Evolutionary conservation across 2,797 vertebrate genomes (phyloP), one percentile per base, ranked within the genome.

Genomic region (Lepidocolaptes lacrymiger): DNA sequence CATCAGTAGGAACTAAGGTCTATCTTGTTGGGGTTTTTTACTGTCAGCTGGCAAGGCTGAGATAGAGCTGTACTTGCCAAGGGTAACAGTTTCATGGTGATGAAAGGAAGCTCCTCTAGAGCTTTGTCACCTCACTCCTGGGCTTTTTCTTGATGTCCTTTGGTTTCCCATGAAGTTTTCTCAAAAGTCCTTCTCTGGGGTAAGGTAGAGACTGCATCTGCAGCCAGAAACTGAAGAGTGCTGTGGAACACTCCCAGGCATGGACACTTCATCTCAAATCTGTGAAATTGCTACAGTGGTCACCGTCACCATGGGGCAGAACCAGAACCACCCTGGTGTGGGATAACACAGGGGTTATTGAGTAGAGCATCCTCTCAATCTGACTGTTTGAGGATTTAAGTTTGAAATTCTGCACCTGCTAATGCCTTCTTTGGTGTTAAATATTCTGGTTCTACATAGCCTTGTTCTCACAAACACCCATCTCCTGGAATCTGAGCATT

Each of bases 241-340:
- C 66, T 73, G 43, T 59, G 30, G 58, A 39, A 6, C 30, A 12
- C 32, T 83, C 9, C 27, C 67, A 56, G 71, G 17, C 49, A 11
- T 34, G 80, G 76, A 5, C 36, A 16, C 69, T 64, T 39, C 19
- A 15, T 61, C 44, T 64, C 74, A 56, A 36, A 28, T 5, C 26
- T 32, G n/a, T 26, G 55, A 8, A 27, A 15, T 9, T 67, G 22
- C 62, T 74, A 12, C 0, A 1, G 4, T 28, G 32, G 58, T 39
- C 39, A 4, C 0, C 0, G 21, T 43, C 23, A 22, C 61, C 0
- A 0, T 14, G n/a, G 24, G 56, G 15, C 44, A 58, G 34, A n/a
- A 13, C 4, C 46, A 41, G 61, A 67, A 59, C 14, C 7, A 9
- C 39, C 56, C 17, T 0, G 0, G 32, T 6, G 32, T 56, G 30